These are phyloP conservation scores for Bicyclus anynana DNA, from an alignment of 1,140 invertebrate genomes.

Conservation along the genomic window DNA sequence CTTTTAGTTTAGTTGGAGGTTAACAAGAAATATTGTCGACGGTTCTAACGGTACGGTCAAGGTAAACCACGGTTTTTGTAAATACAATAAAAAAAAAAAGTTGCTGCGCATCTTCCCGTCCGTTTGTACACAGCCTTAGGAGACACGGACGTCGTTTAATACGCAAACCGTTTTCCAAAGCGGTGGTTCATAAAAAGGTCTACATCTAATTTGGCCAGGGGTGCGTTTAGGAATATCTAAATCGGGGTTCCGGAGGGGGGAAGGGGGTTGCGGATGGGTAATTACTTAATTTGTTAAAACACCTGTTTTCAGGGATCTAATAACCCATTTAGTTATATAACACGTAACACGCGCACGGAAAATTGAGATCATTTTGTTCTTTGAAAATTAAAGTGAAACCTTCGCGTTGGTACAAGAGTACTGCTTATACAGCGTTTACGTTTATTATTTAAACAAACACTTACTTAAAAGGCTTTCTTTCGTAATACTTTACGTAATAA, in stretches of 20 bases:
- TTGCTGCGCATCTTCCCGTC: background rate
- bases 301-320: slow-evolving; percentile 15
- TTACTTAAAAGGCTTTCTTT: too few relatives aligned
- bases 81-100: too few relatives aligned
- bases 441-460: background rate
- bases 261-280: slow-evolving; percentile 16
- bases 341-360: background rate
- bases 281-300: slow-evolving; percentile 25
- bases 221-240: slow-evolving; percentile 32
- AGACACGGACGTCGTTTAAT: slow-evolving; percentile 31
- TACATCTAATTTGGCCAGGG: slow-evolving; percentile 44
- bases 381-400: background rate
- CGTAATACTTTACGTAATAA: too few relatives aligned
- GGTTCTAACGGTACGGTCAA: too few relatives aligned
- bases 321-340: slow-evolving; percentile 10
- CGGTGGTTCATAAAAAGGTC: slow-evolving; percentile 43
- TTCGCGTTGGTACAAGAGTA: too few relatives aligned
- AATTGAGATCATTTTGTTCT: slow-evolving; percentile 5
- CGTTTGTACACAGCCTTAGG: background rate
- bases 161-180: slow-evolving; percentile 32
- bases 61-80: too few relatives aligned
- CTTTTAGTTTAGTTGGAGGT: too few relatives aligned
- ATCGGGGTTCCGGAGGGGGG: slow-evolving; percentile 6
- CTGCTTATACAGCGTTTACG: too few relatives aligned
- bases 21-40: too few relatives aligned